Evolutionary conservation across 2,113 vertebrate genomes (phyloP).

Genomic region (Salvelinus alpinus): DNA sequence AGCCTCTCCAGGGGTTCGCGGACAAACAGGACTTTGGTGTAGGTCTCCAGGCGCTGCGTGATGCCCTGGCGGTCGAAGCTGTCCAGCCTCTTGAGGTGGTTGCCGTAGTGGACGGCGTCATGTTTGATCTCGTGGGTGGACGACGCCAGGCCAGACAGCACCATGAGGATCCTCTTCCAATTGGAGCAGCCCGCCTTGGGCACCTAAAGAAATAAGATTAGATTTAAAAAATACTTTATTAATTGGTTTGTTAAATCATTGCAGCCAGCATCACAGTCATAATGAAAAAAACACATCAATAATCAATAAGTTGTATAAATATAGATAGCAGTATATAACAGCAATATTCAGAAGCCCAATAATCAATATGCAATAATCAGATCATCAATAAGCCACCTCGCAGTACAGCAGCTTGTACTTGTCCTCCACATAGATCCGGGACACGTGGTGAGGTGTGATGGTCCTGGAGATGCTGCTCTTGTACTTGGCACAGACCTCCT

Average conservation of each 20-base stretch:
- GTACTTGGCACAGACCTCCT: conserved; percentile 87
- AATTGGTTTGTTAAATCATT: no score
- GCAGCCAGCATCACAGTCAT: no score
- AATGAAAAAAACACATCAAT: no score
- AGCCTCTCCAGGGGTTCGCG: conserved; percentile 92
- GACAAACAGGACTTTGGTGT: conserved; percentile 94
- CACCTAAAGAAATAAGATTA: conserved; percentile 41
- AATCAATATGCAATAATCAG: no score
- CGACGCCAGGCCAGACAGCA: conserved; percentile 84
- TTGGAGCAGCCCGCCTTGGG: conserved; percentile 98
- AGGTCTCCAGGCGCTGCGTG: conserved; percentile 82
- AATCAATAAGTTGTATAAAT: no score
- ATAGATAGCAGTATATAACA: no score
- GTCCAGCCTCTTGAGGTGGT: conserved; percentile 82
- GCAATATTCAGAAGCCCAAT: no score
- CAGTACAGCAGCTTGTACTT: conserved; percentile 92
- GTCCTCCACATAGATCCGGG: conserved; percentile 90
- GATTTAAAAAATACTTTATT: no score
- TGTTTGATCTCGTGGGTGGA: conserved; percentile 82
- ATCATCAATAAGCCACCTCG: conserved; percentile 61
- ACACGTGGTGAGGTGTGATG: conserved; percentile 85
- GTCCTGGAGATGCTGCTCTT: conserved; percentile 81
- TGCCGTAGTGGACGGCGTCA: conserved; percentile 84
- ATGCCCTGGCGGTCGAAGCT: conserved; percentile 85
- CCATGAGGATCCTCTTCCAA: conserved; percentile 96